phyloP scores from a whole-genome alignment of 1,140 invertebrate species.

The Drosophila kikkawai region DNA sequence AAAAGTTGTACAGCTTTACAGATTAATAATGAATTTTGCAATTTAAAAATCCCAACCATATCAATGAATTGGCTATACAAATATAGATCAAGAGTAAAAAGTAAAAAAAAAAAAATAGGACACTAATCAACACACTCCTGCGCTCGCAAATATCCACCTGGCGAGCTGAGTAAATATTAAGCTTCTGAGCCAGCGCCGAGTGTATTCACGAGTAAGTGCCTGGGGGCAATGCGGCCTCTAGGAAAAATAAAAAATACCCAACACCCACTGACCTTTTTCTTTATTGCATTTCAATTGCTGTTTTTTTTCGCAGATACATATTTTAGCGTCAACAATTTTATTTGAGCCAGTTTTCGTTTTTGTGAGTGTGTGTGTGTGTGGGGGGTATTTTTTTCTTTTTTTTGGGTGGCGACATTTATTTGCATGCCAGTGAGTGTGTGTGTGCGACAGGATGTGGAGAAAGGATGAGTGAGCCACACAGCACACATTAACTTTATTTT shows the following conservation, averaged over 20 bases:
- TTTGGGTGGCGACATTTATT: conserved; percentile 35
- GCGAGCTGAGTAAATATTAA: conserved; percentile 21
- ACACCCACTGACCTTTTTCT: conserved; percentile 37
- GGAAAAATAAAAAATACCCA: not conserved
- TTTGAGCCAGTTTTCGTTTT: conserved; percentile 18
- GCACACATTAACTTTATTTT: conserved; percentile 28
- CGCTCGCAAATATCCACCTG: not conserved
- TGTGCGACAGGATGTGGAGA: not conserved
- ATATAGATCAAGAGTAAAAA: not conserved
- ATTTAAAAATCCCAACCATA: not conserved
- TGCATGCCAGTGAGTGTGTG: conserved; percentile 22
- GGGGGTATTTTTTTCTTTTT: not conserved
- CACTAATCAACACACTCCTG: conserved; percentile 2
- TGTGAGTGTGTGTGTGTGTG: not conserved
- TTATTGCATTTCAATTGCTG: conserved; percentile 16
- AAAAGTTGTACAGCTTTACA: not conserved
- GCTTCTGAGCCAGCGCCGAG: conserved; percentile 5
- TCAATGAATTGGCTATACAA: not conserved
- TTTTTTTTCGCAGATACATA: conserved; percentile 43
- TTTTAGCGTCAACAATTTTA: conserved; percentile 41
- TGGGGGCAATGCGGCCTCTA: conserved; percentile 1
- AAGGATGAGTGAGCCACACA: not conserved
- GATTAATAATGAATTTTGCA: not conserved
- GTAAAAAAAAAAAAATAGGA: not conserved
- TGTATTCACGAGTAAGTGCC: conserved; percentile 38